Evolutionary conservation across 1,140 invertebrate genomes (phyloP).

Genomic region (Temnothorax longispinosus): DNA sequence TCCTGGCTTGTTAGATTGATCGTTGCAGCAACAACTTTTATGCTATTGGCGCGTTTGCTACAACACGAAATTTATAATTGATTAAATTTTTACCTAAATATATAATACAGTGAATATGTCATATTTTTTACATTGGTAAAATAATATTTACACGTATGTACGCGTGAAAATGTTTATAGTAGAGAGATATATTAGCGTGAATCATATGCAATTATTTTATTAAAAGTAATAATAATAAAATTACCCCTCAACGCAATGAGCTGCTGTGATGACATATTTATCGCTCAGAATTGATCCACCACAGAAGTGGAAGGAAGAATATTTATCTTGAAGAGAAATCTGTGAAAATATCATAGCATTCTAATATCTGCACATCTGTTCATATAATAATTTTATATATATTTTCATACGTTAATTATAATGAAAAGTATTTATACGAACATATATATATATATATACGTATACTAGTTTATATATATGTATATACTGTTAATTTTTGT

Average conservation of each 20-base stretch:
- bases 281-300: slow-evolving; percentile 85
- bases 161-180: not conserved
- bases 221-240: not conserved
- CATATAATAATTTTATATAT: not conserved
- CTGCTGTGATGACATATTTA: slow-evolving; percentile 84
- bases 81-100: not conserved
- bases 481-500: not conserved
- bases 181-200: not conserved
- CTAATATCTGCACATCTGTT: not conserved
- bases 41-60: not conserved
- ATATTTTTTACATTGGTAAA: not conserved
- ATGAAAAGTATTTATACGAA: not conserved
- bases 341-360: slow-evolving; percentile 14
- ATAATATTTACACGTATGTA: not conserved
- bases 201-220: not conserved
- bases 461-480: not conserved
- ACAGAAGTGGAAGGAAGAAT: slow-evolving; percentile 77
- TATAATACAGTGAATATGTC: no score
- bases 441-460: not conserved
- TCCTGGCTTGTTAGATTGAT: slow-evolving; percentile 1
- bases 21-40: slow-evolving; percentile 61
- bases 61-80: slow-evolving; percentile 11
- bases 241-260: slow-evolving; percentile 82
- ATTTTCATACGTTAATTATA: not conserved
- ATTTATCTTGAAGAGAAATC: slow-evolving; percentile 55